Evolutionary conservation across 2,113 vertebrate species (phyloP).

Genomic region (Alethe diademata): DNA sequence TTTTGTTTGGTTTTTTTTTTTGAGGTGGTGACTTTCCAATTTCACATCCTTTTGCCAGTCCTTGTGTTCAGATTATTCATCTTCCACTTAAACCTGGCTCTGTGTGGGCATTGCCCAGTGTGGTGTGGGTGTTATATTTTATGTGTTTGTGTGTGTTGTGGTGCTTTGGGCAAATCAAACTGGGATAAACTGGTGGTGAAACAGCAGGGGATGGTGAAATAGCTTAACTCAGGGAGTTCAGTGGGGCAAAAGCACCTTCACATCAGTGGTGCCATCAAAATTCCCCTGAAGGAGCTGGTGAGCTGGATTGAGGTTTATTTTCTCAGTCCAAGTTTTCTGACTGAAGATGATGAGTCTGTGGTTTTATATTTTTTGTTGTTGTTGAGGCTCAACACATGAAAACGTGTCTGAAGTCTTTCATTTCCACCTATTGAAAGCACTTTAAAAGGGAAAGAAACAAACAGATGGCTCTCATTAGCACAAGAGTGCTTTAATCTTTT

Average conservation of each 20-base stretch:
- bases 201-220: neutral
- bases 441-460: slow-evolving; percentile 40
- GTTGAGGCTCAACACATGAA: slow-evolving; percentile 38
- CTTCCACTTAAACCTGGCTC: neutral
- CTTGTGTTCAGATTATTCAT: neutral
- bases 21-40: neutral
- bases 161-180: neutral
- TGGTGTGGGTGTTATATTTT: neutral
- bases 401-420: slow-evolving; percentile 53
- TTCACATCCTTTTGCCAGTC: neutral
- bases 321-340: neutral
- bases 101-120: neutral
- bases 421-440: slow-evolving; percentile 33
- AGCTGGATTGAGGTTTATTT: neutral
- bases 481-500: slow-evolving; percentile 50
- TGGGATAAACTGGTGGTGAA: neutral
- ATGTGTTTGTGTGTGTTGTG: accelerated
- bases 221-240: neutral
- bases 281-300: neutral
- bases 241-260: neutral
- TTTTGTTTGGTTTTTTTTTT: too few species aligned
- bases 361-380: neutral
- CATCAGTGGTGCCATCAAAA: neutral
- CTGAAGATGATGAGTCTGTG: slow-evolving; percentile 9
- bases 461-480: slow-evolving; percentile 70